Percentiles rank a stretch among this genome's conserved stretches.
Evolutionary conservation across 2,888 invertebrate species (phyloP).

Genomic region (Atrina japonica): DNA sequence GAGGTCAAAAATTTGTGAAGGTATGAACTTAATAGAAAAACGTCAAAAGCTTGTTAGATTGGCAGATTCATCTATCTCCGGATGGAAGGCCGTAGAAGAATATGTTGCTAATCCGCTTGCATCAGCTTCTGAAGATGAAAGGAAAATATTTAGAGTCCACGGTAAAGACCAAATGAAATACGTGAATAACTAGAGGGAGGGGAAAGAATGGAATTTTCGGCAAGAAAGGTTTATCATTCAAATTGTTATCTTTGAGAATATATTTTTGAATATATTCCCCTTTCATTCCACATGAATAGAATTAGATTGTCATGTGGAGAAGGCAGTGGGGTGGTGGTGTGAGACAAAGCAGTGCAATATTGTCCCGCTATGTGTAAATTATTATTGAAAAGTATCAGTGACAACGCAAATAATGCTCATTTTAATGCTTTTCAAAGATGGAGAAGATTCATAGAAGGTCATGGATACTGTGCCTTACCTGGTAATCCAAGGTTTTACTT

Average conservation of each 20-base stretch:
- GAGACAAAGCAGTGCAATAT: not conserved
- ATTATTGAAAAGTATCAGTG: slow-evolving; percentile 29
- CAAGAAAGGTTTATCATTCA: not conserved
- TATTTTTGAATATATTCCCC: slow-evolving; percentile 1
- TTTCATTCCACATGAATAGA: slow-evolving; percentile 20
- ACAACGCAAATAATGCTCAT: slow-evolving; percentile 26
- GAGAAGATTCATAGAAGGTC: slow-evolving; percentile 14
- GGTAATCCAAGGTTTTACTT: slow-evolving; percentile 30
- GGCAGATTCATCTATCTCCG: too few relatives aligned
- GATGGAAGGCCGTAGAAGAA: too few relatives aligned
- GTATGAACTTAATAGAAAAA: too few relatives aligned
- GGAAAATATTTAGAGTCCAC: too few relatives aligned
- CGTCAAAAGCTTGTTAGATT: too few relatives aligned
- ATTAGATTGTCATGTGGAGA: slow-evolving; percentile 4
- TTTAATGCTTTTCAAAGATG: slow-evolving; percentile 22
- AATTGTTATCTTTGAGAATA: slow-evolving; percentile 24
- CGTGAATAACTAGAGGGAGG: slow-evolving; percentile 11
- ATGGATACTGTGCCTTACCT: slow-evolving; percentile 23
- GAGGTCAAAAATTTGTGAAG: too few relatives aligned
- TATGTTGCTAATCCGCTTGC: too few relatives aligned
- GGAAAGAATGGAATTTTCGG: slow-evolving; percentile 21
- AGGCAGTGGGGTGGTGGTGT: slow-evolving; percentile 3
- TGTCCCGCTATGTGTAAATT: slow-evolving; percentile 19
- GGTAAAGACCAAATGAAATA: too few relatives aligned
- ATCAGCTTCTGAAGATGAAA: too few relatives aligned